A percentile compares a stretch with the other conserved stretches of the same genome.
Evolutionary conservation across 2,113 vertebrate genomes (phyloP).

Genomic region (Coreoperca whiteheadi): DNA sequence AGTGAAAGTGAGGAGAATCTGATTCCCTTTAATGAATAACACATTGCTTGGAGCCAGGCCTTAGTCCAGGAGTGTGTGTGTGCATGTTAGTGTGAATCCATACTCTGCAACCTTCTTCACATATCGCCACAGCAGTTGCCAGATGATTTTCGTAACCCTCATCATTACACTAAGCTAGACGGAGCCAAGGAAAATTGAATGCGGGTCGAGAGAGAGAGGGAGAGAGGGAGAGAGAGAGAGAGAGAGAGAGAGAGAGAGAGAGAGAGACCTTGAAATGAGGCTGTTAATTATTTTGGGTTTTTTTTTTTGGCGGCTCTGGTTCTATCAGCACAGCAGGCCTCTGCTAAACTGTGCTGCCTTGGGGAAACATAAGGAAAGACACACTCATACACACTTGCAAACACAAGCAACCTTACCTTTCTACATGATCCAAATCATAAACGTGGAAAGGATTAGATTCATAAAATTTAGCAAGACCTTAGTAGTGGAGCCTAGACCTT

Average conservation of each 20-base stretch:
- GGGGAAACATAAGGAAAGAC: conserved; percentile 47
- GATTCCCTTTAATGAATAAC: conserved; percentile 80
- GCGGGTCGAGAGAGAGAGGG: conserved; percentile 41
- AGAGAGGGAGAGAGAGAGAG: conserved; percentile 19
- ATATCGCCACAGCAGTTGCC: conserved; percentile 65
- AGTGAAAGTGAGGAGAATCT: conserved; percentile 65
- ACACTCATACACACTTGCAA: conserved; percentile 11
- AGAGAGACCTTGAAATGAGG: conserved; percentile 68
- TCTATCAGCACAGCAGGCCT: conserved; percentile 70
- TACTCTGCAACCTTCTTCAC: conserved; percentile 46
- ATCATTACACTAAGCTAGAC: conserved; percentile 64
- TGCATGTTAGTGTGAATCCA: conserved; percentile 47
- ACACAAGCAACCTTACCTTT: conserved; percentile 46
- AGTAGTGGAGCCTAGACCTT: conserved; percentile 64
- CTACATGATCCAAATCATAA: conserved; percentile 57
- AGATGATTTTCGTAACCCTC: conserved; percentile 76
- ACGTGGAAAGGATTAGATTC: conserved; percentile 74
- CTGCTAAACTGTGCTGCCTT: conserved; percentile 53
- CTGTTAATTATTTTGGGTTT: conserved; percentile 73
- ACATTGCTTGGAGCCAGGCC: conserved; percentile 71
- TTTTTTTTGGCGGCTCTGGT: conserved; percentile 73
- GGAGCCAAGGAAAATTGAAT: conserved; percentile 75
- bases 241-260: conserved; percentile 15
- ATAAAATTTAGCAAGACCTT: conserved; percentile 66
- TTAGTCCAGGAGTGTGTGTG: conserved; percentile 21